Evolutionary conservation across 2,888 invertebrate genomes (phyloP).

Genomic region (Andricus quercusramuli): DNA sequence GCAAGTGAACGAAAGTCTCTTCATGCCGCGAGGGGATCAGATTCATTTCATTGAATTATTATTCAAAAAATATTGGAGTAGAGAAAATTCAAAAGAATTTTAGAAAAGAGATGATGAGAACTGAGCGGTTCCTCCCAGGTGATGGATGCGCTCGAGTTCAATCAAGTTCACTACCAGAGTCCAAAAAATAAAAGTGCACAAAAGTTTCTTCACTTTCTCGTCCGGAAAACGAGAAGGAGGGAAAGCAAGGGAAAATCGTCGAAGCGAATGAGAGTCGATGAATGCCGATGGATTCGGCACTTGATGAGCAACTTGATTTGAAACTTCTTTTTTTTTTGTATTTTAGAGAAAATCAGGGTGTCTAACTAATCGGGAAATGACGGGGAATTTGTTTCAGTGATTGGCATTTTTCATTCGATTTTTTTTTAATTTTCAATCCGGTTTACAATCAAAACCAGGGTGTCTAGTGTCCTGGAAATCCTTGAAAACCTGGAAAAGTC

Average conservation of each 20-base stretch:
- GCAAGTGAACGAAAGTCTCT: conserved; percentile 65
- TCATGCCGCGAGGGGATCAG: not conserved
- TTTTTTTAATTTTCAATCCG: no score
- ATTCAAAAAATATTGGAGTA: no score
- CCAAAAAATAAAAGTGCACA: no score
- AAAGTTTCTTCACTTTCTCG: not conserved
- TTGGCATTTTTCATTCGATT: no score
- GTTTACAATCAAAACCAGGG: no score
- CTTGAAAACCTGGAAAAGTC: no score
- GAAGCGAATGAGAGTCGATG: not conserved
- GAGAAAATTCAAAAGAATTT: not conserved
- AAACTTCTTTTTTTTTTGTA: not conserved
- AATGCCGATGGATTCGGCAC: not conserved
- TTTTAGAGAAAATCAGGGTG: not conserved
- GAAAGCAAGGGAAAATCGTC: not conserved
- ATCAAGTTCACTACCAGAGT: not conserved
- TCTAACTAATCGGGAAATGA: no score
- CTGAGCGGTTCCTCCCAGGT: not conserved
- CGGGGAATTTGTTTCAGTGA: no score
- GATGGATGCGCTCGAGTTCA: not conserved
- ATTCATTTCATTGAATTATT: not conserved
- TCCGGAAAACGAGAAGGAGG: conserved; percentile 3
- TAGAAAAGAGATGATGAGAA: not conserved
- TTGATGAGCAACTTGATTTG: not conserved
- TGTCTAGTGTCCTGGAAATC: no score